Base-by-base conservation (phyloP, 2,797 vertebrate species). In the Lepus oiostolus region DNA sequence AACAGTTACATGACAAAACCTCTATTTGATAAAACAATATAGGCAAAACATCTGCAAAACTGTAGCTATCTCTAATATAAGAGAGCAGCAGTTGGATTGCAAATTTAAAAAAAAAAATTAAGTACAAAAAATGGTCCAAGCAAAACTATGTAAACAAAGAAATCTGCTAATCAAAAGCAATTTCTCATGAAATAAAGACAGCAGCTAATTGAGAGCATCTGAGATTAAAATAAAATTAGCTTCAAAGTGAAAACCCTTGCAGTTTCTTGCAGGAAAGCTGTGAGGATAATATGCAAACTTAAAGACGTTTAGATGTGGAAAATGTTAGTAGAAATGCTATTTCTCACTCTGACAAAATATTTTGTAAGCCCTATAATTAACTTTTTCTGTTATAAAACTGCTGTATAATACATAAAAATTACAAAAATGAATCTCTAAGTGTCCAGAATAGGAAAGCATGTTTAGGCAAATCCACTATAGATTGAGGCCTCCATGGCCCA, bases 201-300 rank as follows among this genome's bases (percentile, higher is more conserved):
- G 1, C 9, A 47, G 81, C 68, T 96, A 95, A 96, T 79, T 92
- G 87, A 95, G 38, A 97, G 65, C 28, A 87, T 82, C 91, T 96
- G 89, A 97, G 74, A 74, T 82, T 92, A 89, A 95, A 91, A 92
- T 58, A 92, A 95, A 75, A 91, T 96, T 94, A 94, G 83, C 91
- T 93, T 94, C 42, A 90, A 88, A 93, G 91, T 92, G 62, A 94
- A 96, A 90, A 70, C 22, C 30, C 28, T 63, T 35, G 28, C 32
- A 93, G 26, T 58, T 83, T 82, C 92, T 76, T 85, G 9, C 16
- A 71, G 38, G n/a, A 88, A 83, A 89, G 77, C 86, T 93, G 17
- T 47, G 86, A 72, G 54, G 24, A 60, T 82, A 80, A 85, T 42
- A 77, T 22, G n/a, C 90, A 94, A 92, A 32, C 30, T 68, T 32